phyloP scores from a whole-genome alignment of 2,113 vertebrate genomes.

The Empidonax traillii region DNA sequence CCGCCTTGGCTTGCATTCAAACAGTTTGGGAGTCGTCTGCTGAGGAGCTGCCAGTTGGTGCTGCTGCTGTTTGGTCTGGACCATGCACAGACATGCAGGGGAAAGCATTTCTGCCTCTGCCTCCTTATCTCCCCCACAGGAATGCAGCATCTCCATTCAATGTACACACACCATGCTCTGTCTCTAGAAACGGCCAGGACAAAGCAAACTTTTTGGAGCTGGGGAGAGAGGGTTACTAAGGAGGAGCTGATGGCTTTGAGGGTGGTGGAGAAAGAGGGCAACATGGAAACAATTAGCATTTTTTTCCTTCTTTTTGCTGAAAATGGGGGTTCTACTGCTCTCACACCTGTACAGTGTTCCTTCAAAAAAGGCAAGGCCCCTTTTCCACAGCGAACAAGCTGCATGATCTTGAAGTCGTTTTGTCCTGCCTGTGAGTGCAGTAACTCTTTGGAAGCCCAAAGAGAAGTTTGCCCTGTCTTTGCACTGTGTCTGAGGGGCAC shows the following conservation, averaged over 20 bases:
- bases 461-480: neutral
- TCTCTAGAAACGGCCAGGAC: neutral
- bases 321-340: neutral
- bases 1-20: neutral
- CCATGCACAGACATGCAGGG: neutral
- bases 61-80: neutral
- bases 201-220: neutral
- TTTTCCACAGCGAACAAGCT: neutral
- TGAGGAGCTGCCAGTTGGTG: neutral
- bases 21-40: neutral
- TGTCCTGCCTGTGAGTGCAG: neutral
- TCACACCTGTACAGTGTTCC: neutral
- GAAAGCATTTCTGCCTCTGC: neutral
- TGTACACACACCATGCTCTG: neutral
- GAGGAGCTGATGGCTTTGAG: neutral
- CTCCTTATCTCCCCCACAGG: neutral
- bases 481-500: neutral
- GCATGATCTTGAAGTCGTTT: neutral
- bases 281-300: neutral
- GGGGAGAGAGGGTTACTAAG: neutral
- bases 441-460: neutral
- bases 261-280: neutral
- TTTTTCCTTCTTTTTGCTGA: neutral
- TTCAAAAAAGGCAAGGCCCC: neutral
- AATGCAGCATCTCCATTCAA: neutral